phyloP scores from a whole-genome alignment of 2,888 invertebrate genomes.

The Gonocerus acuteangulatus region DNA sequence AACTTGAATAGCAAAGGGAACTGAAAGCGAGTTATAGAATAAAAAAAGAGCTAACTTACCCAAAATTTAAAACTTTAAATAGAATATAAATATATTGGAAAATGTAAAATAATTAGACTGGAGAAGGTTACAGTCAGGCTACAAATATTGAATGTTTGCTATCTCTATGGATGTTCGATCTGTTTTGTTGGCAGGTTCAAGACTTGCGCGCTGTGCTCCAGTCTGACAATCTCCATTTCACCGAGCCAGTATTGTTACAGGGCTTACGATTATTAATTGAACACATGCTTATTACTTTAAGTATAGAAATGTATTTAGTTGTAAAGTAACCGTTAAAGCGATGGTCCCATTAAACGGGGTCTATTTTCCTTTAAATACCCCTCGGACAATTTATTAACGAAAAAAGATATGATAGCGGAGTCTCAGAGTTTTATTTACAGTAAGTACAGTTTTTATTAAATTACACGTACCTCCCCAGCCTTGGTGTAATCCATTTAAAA shows the following conservation, averaged over 20 bases:
- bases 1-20: too few relatives aligned
- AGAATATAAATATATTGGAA: too few relatives aligned
- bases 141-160: too few relatives aligned
- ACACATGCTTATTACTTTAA: not conserved
- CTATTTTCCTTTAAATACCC: not conserved
- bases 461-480: too few relatives aligned
- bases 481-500: too few relatives aligned
- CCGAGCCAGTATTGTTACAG: not conserved
- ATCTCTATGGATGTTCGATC: conserved; percentile 19
- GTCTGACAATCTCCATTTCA: conserved; percentile 6
- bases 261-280: not conserved
- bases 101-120: too few relatives aligned
- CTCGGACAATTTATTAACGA: too few relatives aligned
- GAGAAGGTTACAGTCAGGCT: too few relatives aligned
- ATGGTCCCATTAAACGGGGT: conserved; percentile 5
- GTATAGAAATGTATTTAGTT: not conserved
- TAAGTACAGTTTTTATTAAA: not conserved
- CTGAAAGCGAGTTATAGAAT: too few relatives aligned
- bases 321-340: not conserved
- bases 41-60: too few relatives aligned
- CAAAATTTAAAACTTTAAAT: too few relatives aligned
- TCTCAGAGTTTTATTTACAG: conserved; percentile 19
- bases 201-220: not conserved
- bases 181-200: not conserved
- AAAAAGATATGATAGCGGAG: conserved; percentile 18